These are phyloP conservation scores for Enchytraeus crypticus DNA, from an alignment of 2,888 invertebrate species.

Conservation along the genomic window DNA sequence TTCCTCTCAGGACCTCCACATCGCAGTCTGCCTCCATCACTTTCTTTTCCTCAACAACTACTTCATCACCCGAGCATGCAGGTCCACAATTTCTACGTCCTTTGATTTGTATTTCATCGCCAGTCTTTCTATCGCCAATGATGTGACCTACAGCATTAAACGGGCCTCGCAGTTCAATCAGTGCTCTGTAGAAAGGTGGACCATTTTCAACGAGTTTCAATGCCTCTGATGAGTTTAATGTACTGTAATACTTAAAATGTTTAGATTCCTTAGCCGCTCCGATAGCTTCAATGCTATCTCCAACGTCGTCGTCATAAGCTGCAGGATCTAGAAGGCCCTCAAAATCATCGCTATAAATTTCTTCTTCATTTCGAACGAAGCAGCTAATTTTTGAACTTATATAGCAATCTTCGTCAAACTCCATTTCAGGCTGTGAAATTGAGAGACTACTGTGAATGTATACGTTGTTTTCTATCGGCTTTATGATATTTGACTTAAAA, in stretches of 20 bases:
- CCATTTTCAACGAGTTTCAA: not conserved
- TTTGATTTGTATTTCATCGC: slow-evolving; percentile 5
- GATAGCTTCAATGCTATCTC: not conserved
- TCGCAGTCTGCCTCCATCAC: not conserved
- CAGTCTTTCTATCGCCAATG: not conserved
- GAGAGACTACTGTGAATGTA: not conserved
- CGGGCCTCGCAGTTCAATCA: not conserved
- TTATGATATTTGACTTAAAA: no score
- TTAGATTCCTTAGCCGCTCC: not conserved
- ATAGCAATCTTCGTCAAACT: not conserved
- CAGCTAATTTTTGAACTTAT: not conserved
- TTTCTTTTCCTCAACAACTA: slow-evolving; percentile 3
- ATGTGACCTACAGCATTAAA: not conserved
- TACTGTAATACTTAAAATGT: not conserved
- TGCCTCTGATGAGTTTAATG: not conserved
- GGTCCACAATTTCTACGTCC: slow-evolving; percentile 21
- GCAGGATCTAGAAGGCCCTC: not conserved
- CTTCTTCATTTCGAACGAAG: not conserved
- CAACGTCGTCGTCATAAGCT: slow-evolving; percentile 1
- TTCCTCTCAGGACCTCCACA: slow-evolving; percentile 20
- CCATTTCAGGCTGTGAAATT: not conserved
- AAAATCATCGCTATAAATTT: not conserved
- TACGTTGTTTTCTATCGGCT: not conserved
- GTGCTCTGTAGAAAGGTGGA: not conserved
- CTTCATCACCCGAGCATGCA: slow-evolving; percentile 12